A percentile compares a stretch with the other conserved stretches of the same genome.
These are phyloP conservation scores for Sympetrum striolatum DNA, from an alignment of 2,888 invertebrate genomes.

Conservation along the genomic window DNA sequence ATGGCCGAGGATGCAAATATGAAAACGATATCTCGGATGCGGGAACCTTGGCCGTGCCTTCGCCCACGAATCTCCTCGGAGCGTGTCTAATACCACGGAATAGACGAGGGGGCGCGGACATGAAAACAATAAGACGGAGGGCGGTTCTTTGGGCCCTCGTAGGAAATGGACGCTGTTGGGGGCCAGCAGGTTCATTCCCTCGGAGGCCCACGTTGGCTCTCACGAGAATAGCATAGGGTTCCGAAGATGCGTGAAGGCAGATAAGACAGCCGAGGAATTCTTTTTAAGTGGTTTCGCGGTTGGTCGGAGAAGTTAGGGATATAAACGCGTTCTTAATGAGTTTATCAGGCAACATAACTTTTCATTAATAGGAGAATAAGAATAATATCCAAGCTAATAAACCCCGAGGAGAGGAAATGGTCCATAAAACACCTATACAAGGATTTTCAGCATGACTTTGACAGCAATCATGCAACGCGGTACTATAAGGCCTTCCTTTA, in stretches of 20 bases:
- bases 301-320: neutral
- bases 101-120: slow-evolving; percentile 33
- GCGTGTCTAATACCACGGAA: slow-evolving; percentile 39
- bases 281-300: neutral
- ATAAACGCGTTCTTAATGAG: neutral
- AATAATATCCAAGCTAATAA: too few species aligned
- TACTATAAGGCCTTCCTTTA: too few species aligned
- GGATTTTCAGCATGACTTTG: too few species aligned
- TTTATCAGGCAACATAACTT: neutral
- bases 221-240: neutral
- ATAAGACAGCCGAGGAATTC: neutral
- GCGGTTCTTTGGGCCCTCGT: slow-evolving; percentile 1
- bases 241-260: neutral
- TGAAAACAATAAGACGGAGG: slow-evolving; percentile 37
- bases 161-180: slow-evolving; percentile 45
- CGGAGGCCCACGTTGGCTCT: neutral
- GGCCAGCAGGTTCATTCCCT: slow-evolving; percentile 7
- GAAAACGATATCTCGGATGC: neutral
- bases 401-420: too few species aligned
- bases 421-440: too few species aligned
- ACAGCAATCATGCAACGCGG: too few species aligned
- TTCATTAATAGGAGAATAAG: neutral
- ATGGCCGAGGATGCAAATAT: neutral
- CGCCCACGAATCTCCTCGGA: neutral
- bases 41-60: neutral